Evolutionary conservation across 2,888 invertebrate genomes (phyloP).

Genomic region (Selenia dentaria): DNA sequence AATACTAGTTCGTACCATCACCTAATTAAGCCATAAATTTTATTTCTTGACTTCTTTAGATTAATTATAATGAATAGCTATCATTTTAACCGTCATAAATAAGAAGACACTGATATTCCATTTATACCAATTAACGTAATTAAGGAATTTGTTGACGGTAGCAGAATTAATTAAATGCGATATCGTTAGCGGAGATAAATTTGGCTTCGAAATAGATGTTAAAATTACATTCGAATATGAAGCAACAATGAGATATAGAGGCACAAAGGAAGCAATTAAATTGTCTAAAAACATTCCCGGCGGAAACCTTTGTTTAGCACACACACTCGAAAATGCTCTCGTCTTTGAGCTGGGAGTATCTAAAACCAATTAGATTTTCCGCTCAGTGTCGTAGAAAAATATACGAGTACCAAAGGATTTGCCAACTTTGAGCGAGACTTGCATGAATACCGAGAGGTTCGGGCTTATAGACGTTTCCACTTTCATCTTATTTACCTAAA

Average conservation of each 20-base stretch:
- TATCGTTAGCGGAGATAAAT: slow-evolving; percentile 25
- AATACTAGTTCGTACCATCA: too few species aligned
- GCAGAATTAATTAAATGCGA: slow-evolving; percentile 24
- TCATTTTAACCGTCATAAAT: slow-evolving; percentile 11
- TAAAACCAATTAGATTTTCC: slow-evolving; percentile 66
- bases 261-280: slow-evolving; percentile 55
- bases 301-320: slow-evolving; percentile 45
- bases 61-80: slow-evolving; percentile 3
- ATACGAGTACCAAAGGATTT: slow-evolving; percentile 43
- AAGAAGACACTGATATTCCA: slow-evolving; percentile 17
- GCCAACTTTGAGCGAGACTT: slow-evolving; percentile 36
- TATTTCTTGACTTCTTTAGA: slow-evolving; percentile 1
- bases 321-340: slow-evolving; percentile 34
- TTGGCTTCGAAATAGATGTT: slow-evolving; percentile 23
- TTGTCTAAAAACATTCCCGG: slow-evolving; percentile 48
- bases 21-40: not conserved
- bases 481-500: slow-evolving; percentile 24
- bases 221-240: slow-evolving; percentile 25
- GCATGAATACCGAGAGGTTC: slow-evolving; percentile 32
- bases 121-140: slow-evolving; percentile 23
- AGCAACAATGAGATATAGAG: slow-evolving; percentile 31
- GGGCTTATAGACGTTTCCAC: slow-evolving; percentile 13
- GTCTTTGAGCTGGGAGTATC: slow-evolving; percentile 47
- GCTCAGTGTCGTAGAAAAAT: slow-evolving; percentile 61
- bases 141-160: slow-evolving; percentile 17